Conservation (phyloP, 1,140 invertebrate species). For the Drosophila ananassae region DNA sequence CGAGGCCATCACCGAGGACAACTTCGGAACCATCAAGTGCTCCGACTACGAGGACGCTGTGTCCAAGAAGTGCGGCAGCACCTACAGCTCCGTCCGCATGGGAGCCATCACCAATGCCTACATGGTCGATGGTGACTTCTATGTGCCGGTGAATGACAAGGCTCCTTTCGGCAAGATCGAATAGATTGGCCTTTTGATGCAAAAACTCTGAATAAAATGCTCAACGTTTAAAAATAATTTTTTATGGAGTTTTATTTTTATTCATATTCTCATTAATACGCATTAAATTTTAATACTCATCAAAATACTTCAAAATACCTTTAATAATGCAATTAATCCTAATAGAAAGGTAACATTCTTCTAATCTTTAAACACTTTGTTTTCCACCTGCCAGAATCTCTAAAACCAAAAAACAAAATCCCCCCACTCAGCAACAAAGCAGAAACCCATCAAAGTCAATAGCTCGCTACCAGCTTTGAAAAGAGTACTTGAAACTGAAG, state of each 20-base stretch:
- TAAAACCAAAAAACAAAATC: not conserved
- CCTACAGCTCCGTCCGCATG: conserved; percentile 74
- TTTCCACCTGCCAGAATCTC: not conserved
- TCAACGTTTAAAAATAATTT: not conserved
- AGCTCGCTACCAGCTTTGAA: not conserved
- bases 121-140: conserved; percentile 77
- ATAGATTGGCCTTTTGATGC: conserved; percentile 7
- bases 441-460: not conserved
- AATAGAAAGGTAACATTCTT: not conserved
- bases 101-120: conserved; percentile 79
- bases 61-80: conserved; percentile 53
- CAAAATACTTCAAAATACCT: too few relatives aligned
- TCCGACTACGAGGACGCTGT: conserved; percentile 58
- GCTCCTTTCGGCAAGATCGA: conserved; percentile 83
- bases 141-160: conserved; percentile 69
- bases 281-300: too few relatives aligned
- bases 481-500: conserved; percentile 18
- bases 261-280: too few relatives aligned
- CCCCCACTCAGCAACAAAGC: conserved; percentile 6
- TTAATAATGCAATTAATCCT: too few relatives aligned
- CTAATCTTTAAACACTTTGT: not conserved
- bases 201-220: conserved; percentile 16
- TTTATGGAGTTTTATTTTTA: not conserved
- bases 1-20: conserved; percentile 79
- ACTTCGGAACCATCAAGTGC: conserved; percentile 65